These are phyloP conservation scores for Butorides virescens DNA, from an alignment of 2,113 vertebrate species.

Conservation along the genomic window DNA sequence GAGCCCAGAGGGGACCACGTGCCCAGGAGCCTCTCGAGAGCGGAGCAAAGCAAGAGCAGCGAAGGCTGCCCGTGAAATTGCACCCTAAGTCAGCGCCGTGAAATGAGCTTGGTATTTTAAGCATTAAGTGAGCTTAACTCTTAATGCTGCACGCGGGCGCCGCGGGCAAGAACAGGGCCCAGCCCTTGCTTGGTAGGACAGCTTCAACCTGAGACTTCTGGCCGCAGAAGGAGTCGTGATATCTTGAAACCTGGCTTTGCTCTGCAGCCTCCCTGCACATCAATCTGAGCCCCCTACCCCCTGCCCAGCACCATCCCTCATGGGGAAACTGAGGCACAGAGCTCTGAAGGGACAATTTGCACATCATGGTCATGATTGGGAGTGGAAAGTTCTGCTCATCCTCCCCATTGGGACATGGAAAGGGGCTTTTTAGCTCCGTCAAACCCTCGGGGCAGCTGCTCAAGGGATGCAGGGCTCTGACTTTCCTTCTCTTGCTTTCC, in stretches of 20 bases:
- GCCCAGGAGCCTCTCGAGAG: accelerated
- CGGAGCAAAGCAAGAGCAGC: background rate
- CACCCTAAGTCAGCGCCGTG: accelerated
- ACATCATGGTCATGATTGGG: accelerated
- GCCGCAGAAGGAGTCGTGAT: accelerated
- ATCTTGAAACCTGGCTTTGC: background rate
- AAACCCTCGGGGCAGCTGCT: background rate
- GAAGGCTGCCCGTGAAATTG: background rate
- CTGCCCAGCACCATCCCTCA: accelerated
- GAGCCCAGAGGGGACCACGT: background rate
- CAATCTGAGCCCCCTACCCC: background rate
- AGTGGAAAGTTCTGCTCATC: background rate
- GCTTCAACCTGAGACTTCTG: accelerated
- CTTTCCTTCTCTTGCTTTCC: background rate
- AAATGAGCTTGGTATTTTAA: background rate
- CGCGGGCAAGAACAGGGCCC: accelerated
- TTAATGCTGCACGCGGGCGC: background rate
- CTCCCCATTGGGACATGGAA: accelerated
- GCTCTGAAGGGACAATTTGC: background rate
- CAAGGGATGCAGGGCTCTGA: too few species aligned
- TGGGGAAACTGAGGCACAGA: background rate
- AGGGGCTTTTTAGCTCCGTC: accelerated
- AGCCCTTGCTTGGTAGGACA: background rate
- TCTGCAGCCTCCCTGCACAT: accelerated
- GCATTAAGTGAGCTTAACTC: background rate